These are phyloP conservation scores for Melanotus villosus DNA, from an alignment of 2,888 invertebrate species.

Conservation along the genomic window DNA sequence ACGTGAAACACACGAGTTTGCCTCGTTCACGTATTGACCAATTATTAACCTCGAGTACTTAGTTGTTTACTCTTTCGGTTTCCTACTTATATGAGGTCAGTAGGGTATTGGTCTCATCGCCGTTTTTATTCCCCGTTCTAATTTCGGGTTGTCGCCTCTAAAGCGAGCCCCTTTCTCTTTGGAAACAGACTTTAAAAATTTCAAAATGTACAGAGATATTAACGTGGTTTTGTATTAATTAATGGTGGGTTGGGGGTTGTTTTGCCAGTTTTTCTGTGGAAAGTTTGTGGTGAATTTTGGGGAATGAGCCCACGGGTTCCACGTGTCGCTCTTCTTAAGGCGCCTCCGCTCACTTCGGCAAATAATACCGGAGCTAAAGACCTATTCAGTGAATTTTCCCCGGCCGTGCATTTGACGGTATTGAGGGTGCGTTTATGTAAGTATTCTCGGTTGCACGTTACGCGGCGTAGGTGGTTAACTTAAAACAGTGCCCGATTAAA, in stretches of 20 bases:
- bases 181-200: too few relatives aligned
- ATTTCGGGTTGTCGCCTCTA: background rate
- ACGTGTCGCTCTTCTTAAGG: background rate
- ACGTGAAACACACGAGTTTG: constrained; percentile 16
- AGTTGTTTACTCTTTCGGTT: constrained; percentile 3
- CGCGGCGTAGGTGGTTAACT: background rate
- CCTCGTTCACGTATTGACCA: constrained; percentile 26
- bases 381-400: background rate
- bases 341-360: background rate
- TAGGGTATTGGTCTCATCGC: background rate
- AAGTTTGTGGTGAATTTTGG: too few relatives aligned
- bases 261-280: too few relatives aligned
- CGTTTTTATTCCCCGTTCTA: background rate
- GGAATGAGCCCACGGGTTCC: background rate
- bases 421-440: too few relatives aligned
- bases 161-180: too few relatives aligned
- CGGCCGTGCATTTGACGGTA: background rate
- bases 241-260: background rate
- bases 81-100: constrained; percentile 1
- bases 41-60: constrained; percentile 20
- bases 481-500: background rate
- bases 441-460: background rate
- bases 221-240: constrained; percentile 16
- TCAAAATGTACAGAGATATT: too few relatives aligned
- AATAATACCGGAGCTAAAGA: constrained; percentile 6